phyloP scores from a whole-genome alignment of 1,140 invertebrate species.

The Caerostris extrusa region DNA sequence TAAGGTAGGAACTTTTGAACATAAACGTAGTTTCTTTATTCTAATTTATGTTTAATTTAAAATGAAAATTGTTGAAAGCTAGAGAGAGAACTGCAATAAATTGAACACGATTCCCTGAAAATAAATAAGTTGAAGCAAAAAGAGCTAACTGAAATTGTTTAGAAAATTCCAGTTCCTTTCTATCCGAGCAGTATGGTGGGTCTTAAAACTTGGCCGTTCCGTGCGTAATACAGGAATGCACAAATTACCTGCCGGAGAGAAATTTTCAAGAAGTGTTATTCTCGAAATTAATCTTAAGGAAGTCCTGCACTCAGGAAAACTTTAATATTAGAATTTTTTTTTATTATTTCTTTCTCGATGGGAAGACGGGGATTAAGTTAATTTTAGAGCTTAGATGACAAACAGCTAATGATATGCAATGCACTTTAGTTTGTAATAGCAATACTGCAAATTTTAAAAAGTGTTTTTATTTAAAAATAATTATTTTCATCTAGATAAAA shows the following conservation, averaged over 20 bases:
- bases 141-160: conserved; percentile 8
- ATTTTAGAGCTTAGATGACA: neutral
- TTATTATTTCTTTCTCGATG: neutral
- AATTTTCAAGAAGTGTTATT: conserved; percentile 30
- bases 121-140: neutral
- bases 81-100: neutral
- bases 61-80: neutral
- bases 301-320: neutral
- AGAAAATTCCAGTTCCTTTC: neutral
- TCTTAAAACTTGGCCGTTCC: neutral
- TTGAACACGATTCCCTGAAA: neutral
- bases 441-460: neutral
- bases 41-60: neutral
- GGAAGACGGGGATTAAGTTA: neutral
- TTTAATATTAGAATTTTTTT: neutral
- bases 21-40: no score
- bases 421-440: no score
- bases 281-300: neutral
- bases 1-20: no score
- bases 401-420: neutral
- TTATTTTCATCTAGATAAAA: no score
- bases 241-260: neutral
- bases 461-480: no score
- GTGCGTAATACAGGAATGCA: neutral
- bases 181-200: no score